Evolutionary conservation across 2,113 vertebrate genomes (phyloP).

Genomic region (Mormyrus iriodes): DNA sequence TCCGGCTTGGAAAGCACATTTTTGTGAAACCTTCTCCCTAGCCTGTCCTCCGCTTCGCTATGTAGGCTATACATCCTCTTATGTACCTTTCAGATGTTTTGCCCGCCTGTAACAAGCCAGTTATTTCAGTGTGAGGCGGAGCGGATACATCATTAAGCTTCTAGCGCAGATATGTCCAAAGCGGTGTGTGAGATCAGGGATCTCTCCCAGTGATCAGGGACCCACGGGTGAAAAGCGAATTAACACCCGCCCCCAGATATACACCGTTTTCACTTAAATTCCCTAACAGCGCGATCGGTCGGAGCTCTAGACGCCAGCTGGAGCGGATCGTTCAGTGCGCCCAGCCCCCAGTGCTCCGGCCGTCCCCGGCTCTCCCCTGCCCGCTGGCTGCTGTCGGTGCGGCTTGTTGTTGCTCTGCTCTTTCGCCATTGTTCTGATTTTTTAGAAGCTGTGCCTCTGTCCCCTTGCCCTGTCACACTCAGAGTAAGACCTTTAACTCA

Average conservation of each 20-base stretch:
- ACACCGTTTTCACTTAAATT: slow-evolving; percentile 20
- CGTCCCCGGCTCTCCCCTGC: slow-evolving; percentile 2
- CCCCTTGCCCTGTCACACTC: slow-evolving; percentile 28
- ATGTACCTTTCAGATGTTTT: neutral
- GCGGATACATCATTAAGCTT: neutral
- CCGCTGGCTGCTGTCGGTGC: neutral
- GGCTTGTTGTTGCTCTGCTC: slow-evolving; percentile 35
- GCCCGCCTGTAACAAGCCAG: neutral
- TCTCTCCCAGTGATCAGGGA: neutral
- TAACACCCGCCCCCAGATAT: neutral
- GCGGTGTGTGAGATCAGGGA: neutral
- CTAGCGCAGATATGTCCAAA: neutral
- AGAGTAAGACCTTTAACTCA: slow-evolving; percentile 31
- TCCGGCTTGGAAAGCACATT: neutral
- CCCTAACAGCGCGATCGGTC: slow-evolving; percentile 25
- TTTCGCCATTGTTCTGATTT: slow-evolving; percentile 50
- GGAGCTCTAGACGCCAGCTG: slow-evolving; percentile 30
- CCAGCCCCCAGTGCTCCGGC: neutral
- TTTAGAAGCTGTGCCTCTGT: slow-evolving; percentile 40
- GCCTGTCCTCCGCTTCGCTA: neutral
- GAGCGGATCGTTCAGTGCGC: slow-evolving; percentile 17
- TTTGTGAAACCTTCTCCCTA: neutral
- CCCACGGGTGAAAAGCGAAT: neutral
- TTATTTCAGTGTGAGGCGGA: neutral
- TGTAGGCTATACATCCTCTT: neutral